Percentiles rank a stretch among this genome's conserved stretches.
phyloP scores from a whole-genome alignment of 2,113 vertebrate genomes.

The Sterrhoptilus dennistouni region DNA sequence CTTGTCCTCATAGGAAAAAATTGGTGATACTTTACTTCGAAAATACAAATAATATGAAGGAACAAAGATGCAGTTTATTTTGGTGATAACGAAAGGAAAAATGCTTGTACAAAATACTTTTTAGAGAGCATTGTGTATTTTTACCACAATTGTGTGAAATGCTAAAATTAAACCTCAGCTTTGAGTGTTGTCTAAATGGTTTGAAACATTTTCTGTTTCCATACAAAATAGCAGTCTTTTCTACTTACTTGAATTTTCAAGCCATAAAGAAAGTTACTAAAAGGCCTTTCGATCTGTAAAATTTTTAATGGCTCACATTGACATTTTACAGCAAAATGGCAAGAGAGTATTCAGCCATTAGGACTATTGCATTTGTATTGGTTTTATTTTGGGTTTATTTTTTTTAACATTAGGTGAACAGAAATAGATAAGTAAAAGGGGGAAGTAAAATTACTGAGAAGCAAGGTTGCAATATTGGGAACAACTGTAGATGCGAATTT shows the following conservation, averaged over 20 bases:
- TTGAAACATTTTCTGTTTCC: not conserved
- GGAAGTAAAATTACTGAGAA: not conserved
- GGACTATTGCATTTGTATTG: not conserved
- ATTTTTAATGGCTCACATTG: not conserved
- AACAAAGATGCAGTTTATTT: not conserved
- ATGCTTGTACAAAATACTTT: not conserved
- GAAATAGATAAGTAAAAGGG: not conserved
- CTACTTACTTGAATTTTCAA: not conserved
- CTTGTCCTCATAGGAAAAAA: not conserved
- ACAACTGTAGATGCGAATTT: not conserved
- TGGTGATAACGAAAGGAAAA: not conserved
- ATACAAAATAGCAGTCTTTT: not conserved
- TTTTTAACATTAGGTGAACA: not conserved
- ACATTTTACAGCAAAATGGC: not conserved
- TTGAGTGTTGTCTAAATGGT: not conserved
- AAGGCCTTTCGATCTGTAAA: not conserved
- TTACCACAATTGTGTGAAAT: not conserved
- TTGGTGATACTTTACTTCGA: not conserved
- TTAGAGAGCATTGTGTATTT: not conserved
- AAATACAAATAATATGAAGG: not conserved
- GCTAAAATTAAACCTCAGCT: not conserved
- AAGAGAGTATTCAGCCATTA: not conserved
- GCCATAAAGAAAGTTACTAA: not conserved
- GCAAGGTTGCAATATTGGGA: not conserved
- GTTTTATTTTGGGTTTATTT: not conserved